Evolutionary conservation across 2,113 vertebrate species (phyloP).

Genomic region (Lophius piscatorius): DNA sequence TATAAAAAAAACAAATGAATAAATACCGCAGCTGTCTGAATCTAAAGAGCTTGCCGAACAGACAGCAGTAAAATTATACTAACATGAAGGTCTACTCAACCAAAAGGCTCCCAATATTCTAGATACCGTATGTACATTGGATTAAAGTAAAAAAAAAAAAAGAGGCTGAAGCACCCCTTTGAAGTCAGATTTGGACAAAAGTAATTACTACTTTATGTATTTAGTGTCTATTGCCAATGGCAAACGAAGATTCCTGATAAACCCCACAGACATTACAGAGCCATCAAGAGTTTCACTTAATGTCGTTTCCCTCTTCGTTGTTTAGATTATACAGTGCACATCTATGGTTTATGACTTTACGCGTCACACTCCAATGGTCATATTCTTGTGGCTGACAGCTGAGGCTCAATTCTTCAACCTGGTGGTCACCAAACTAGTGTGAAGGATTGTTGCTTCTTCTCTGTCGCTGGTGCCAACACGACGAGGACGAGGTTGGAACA

Average conservation of each 20-base stretch:
- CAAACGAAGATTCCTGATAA: conserved; percentile 4
- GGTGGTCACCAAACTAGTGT: no score
- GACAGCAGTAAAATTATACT: conserved; percentile 1
- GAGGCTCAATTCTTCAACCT: background rate
- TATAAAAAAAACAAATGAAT: conserved; percentile 33
- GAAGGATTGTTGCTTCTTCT: conserved; percentile 5
- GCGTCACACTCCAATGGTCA: conserved; percentile 9
- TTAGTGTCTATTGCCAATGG: conserved; percentile 39
- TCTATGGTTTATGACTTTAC: conserved; percentile 1
- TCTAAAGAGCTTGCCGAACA: conserved; percentile 22
- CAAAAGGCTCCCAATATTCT: background rate
- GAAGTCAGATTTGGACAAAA: conserved; percentile 35
- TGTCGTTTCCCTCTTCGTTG: conserved; percentile 9
- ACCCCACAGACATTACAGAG: background rate
- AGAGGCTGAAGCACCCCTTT: conserved; percentile 20
- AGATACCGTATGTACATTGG: background rate
- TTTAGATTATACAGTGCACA: conserved; percentile 15
- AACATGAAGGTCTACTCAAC: conserved; percentile 12
- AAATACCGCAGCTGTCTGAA: conserved; percentile 38
- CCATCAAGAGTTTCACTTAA: conserved; percentile 26
- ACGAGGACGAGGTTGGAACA: background rate
- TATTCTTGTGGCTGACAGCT: conserved; percentile 27
- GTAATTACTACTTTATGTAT: conserved; percentile 21
- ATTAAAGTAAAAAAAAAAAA: conserved; percentile 15
- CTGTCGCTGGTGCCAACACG: background rate